Percentiles rank a stretch among this genome's conserved stretches.
Evolutionary conservation across 2,888 invertebrate species (phyloP).

Genomic region (Scelioninae gen. 1): DNA sequence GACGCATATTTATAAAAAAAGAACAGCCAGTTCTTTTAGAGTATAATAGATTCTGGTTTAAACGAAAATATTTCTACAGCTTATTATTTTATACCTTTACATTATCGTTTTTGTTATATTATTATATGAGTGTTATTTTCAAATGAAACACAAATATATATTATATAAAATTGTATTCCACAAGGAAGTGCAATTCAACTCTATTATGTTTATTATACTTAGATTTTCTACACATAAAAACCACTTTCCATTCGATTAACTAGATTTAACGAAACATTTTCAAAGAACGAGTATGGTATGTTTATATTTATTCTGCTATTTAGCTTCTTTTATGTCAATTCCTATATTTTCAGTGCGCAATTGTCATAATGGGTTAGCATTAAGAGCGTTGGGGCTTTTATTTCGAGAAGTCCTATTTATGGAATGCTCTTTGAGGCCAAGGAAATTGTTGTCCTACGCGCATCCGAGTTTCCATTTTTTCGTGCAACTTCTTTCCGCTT

Average conservation of each 20-base stretch:
- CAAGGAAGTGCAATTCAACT: no score
- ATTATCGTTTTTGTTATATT: no score
- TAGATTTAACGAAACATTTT: conserved; percentile 38
- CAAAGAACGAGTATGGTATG: conserved; percentile 27
- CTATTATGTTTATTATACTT: conserved; percentile 2
- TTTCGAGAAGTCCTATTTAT: conserved; percentile 75
- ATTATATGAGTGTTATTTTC: no score
- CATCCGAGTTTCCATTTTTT: conserved; percentile 44
- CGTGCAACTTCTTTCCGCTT: conserved; percentile 53
- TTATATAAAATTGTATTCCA: no score
- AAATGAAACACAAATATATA: no score
- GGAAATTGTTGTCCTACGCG: conserved; percentile 53
- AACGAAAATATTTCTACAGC: no score
- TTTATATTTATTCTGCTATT: conserved; percentile 26
- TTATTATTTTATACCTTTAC: no score
- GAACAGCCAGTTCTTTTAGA: no score
- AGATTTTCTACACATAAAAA: conserved; percentile 7
- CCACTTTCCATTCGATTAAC: conserved; percentile 32
- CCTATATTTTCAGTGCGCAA: conserved; percentile 74
- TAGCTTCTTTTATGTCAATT: conserved; percentile 44
- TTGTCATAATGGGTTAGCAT: conserved; percentile 77
- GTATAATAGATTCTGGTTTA: no score
- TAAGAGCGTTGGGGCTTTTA: conserved; percentile 52
- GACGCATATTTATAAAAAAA: no score
- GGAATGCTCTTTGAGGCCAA: conserved; percentile 74